A percentile compares a stretch with the other conserved stretches of the same genome.
Conservation (phyloP, 2,797 vertebrate species). For the Pantherophis alleghaniensis region DNA sequence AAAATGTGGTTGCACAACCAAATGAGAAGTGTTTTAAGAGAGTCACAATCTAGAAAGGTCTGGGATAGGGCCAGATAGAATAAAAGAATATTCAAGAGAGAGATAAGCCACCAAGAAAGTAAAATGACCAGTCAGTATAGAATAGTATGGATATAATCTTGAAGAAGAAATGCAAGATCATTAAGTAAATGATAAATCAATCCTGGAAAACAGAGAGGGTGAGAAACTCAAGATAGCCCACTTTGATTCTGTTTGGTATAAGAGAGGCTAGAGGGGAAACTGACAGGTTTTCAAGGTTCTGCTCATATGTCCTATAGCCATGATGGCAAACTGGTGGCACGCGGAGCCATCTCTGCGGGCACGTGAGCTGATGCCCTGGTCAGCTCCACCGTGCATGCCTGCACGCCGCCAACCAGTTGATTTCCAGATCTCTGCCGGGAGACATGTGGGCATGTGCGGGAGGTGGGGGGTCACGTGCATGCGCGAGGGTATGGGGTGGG, state of each 20-base stretch:
- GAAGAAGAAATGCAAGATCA: background rate
- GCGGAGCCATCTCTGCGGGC: no score
- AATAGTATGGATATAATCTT: background rate
- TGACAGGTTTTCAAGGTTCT: background rate
- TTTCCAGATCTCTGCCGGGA: no score
- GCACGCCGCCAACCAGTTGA: no score
- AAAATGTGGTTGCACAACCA: background rate
- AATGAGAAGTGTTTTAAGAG: background rate
- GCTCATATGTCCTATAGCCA: background rate
- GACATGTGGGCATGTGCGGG: no score
- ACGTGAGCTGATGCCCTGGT: no score
- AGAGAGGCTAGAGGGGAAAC: background rate
- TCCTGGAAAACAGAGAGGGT: background rate
- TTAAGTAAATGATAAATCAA: background rate
- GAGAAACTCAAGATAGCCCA: background rate
- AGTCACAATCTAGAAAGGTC: background rate
- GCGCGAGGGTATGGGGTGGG: no score
- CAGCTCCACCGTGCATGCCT: no score
- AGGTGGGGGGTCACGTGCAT: no score
- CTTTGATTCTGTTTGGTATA: background rate
- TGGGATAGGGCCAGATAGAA: background rate
- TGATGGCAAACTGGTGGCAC: no score
- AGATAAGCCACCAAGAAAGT: background rate
- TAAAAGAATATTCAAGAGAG: background rate
- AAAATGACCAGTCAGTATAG: background rate